Conservation (phyloP, 2,797 vertebrate species). For the Molossus molossus region DNA sequence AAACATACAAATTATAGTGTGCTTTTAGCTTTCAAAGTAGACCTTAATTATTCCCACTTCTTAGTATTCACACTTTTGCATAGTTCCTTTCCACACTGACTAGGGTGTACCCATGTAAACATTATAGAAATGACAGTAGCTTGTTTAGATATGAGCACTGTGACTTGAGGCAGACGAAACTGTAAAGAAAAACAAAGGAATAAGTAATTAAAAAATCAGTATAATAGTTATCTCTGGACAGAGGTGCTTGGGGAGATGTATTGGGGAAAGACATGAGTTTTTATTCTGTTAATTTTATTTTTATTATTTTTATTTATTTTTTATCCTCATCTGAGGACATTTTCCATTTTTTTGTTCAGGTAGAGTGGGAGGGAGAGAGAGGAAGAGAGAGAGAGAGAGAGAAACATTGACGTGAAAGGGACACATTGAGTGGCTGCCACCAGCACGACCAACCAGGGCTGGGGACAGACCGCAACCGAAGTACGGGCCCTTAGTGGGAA, state of each 20-base stretch:
- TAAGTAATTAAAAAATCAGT: slow-evolving; percentile 35
- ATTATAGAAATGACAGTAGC: slow-evolving; percentile 22
- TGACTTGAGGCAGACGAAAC: slow-evolving; percentile 11
- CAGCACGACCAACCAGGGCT: too few species aligned
- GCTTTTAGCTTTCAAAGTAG: slow-evolving; percentile 49
- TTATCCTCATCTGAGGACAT: too few species aligned
- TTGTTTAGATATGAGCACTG: slow-evolving; percentile 11
- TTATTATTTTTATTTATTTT: too few species aligned
- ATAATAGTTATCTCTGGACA: neutral
- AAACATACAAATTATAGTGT: slow-evolving; percentile 42
- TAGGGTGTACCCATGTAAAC: neutral
- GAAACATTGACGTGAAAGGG: too few species aligned
- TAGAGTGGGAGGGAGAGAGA: too few species aligned
- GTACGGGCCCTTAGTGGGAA: too few species aligned
- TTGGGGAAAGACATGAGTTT: neutral
- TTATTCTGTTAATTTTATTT: neutral
- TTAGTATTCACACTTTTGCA: neutral
- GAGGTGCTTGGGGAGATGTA: neutral
- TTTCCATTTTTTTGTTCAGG: too few species aligned
- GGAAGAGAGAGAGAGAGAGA: too few species aligned
- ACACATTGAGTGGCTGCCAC: too few species aligned
- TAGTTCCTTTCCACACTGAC: neutral
- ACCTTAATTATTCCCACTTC: neutral
- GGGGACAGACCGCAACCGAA: too few species aligned
- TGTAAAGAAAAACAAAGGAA: slow-evolving; percentile 35